These are phyloP conservation scores for Notothenia rossii DNA, from an alignment of 2,113 vertebrate species.

Conservation along the genomic window DNA sequence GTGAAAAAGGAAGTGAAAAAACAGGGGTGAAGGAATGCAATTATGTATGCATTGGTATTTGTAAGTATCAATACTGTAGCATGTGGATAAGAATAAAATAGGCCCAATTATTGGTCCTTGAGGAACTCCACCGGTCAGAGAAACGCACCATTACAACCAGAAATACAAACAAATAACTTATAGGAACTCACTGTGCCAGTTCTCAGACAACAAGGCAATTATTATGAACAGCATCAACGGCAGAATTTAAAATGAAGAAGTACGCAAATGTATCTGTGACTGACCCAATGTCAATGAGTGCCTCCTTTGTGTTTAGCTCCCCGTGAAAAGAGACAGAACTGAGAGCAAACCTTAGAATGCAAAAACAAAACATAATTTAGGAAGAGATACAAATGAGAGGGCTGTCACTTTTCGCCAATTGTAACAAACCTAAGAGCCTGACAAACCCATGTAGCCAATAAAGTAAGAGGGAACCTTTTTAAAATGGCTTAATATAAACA, in stretches of 20 bases:
- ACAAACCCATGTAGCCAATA: background rate
- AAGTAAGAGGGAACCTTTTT: slow-evolving; percentile 9
- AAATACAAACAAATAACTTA: too few species aligned
- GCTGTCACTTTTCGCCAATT: background rate
- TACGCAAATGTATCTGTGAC: too few species aligned
- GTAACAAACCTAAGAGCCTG: background rate
- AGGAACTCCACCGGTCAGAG: background rate
- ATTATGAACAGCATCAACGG: too few species aligned
- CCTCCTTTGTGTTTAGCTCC: background rate
- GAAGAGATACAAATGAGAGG: background rate
- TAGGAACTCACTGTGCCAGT: too few species aligned
- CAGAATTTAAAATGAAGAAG: too few species aligned
- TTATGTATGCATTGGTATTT: too few species aligned
- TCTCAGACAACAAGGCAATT: too few species aligned
- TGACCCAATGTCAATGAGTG: too few species aligned
- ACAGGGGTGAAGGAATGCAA: too few species aligned
- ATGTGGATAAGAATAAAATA: background rate
- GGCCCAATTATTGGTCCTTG: background rate
- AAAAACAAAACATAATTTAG: too few species aligned
- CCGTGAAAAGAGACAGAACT: background rate
- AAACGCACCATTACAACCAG: too few species aligned
- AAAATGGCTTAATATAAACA: background rate
- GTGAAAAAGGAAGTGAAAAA: too few species aligned
- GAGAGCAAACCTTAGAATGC: background rate
- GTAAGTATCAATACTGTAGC: background rate